Evolutionary conservation across 1,140 invertebrate genomes (phyloP).

Genomic region (Listronotus oregonensis): DNA sequence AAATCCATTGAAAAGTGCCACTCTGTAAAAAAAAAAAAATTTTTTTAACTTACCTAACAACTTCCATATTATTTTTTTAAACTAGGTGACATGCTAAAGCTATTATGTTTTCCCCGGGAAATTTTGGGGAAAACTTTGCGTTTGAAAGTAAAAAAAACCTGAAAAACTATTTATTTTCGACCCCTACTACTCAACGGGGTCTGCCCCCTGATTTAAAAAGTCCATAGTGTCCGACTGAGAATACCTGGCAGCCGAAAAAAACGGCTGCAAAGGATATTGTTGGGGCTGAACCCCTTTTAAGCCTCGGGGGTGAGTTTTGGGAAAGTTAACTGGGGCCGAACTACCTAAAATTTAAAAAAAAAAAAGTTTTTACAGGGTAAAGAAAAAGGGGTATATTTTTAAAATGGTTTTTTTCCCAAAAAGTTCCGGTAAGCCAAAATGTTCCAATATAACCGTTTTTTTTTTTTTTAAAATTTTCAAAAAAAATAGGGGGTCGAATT

Average conservation of each 20-base stretch:
- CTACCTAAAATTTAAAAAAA: slow-evolving; percentile 58
- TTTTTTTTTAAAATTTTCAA: no score
- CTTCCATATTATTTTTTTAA: slow-evolving; percentile 57
- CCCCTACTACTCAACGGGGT: slow-evolving; percentile 66
- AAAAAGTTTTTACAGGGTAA: no score
- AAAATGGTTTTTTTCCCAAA: no score
- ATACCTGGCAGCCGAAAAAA: slow-evolving; percentile 60
- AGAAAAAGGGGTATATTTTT: no score
- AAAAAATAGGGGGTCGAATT: no score
- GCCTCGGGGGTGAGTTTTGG: slow-evolving; percentile 69
- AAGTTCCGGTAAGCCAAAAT: no score
- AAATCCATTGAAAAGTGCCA: no score
- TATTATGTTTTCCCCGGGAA: slow-evolving; percentile 60
- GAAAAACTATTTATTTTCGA: slow-evolving; percentile 68
- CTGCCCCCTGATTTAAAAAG: slow-evolving; percentile 66
- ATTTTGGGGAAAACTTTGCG: slow-evolving; percentile 69
- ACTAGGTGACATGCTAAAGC: slow-evolving; percentile 70
- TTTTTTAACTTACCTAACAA: slow-evolving; percentile 63
- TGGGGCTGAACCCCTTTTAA: slow-evolving; percentile 71
- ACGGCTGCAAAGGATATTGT: slow-evolving; percentile 68
- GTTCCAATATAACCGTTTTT: no score
- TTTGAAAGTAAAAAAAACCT: slow-evolving; percentile 69
- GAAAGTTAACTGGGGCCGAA: slow-evolving; percentile 91
- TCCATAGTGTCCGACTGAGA: slow-evolving; percentile 60
- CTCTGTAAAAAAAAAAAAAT: no score